phyloP scores from a whole-genome alignment of 2,888 invertebrate species.

The Chloromyia formosa region DNA sequence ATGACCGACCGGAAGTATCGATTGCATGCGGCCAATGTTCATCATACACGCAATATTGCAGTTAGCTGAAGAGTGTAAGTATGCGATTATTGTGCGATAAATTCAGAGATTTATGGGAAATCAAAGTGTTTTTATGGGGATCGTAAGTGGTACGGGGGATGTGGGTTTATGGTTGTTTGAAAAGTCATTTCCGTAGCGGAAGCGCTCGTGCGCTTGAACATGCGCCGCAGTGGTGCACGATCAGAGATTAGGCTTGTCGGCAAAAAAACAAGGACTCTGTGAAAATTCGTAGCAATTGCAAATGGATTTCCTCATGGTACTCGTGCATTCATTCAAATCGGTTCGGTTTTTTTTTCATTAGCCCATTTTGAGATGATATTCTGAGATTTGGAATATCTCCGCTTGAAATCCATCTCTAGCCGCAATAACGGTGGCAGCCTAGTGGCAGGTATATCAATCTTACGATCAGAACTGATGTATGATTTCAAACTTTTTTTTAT shows the following conservation, averaged over 20 bases:
- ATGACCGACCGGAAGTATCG: slow-evolving; percentile 7
- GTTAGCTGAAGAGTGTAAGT: slow-evolving; percentile 29
- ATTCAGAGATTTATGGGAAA: not conserved
- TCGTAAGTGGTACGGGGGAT: not conserved
- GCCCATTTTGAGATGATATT: too few relatives aligned
- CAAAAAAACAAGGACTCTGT: not conserved
- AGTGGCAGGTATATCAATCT: too few relatives aligned
- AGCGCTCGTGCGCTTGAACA: slow-evolving; percentile 27
- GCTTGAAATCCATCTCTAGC: too few relatives aligned
- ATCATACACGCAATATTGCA: slow-evolving; percentile 33
- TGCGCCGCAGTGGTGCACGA: not conserved
- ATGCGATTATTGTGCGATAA: slow-evolving; percentile 19
- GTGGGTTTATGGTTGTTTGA: slow-evolving; percentile 5
- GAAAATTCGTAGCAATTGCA: too few relatives aligned
- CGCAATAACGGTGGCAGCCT: too few relatives aligned
- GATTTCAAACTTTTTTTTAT: too few relatives aligned
- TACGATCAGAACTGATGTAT: too few relatives aligned
- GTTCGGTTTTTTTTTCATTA: too few relatives aligned
- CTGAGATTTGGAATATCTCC: too few relatives aligned
- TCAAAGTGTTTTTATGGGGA: slow-evolving; percentile 6
- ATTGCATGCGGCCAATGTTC: slow-evolving; percentile 24
- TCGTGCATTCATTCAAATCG: too few relatives aligned
- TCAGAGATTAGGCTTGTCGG: slow-evolving; percentile 29
- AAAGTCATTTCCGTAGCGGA: slow-evolving; percentile 21
- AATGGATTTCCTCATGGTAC: too few relatives aligned